Percentiles rank a stretch among this genome's conserved stretches.
Evolutionary conservation across 2,888 invertebrate species (phyloP).

Genomic region (Mythimna loreyi): DNA sequence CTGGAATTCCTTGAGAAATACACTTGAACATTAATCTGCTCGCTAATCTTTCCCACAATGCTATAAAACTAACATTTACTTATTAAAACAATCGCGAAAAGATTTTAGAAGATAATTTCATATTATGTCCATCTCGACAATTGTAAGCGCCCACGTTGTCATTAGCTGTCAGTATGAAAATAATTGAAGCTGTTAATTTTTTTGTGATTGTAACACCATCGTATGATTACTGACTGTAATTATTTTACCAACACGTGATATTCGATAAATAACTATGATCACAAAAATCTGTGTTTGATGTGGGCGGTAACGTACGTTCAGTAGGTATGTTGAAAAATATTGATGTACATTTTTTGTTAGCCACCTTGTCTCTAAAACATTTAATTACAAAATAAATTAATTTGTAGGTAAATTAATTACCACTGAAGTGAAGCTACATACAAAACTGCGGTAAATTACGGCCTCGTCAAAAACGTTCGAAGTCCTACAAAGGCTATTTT

Average conservation of each 20-base stretch:
- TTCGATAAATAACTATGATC: background rate
- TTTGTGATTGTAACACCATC: conserved; percentile 12
- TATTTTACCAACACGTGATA: background rate
- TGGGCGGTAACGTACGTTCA: background rate
- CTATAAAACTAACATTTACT: conserved; percentile 30
- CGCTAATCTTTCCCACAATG: conserved; percentile 53
- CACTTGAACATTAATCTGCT: conserved; percentile 45
- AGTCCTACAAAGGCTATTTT: background rate
- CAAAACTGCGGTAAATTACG: conserved; percentile 17
- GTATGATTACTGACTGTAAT: background rate
- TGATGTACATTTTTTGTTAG: background rate
- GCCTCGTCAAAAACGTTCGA: background rate
- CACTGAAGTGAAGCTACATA: conserved; percentile 1
- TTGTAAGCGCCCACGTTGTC: conserved; percentile 15
- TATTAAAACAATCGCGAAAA: conserved; percentile 24
- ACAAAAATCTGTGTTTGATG: conserved; percentile 1
- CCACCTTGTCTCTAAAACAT: background rate
- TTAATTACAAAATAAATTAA: background rate
- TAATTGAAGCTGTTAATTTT: background rate
- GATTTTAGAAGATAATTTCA: conserved; percentile 14
- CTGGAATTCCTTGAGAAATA: conserved; percentile 61
- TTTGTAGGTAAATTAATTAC: conserved; percentile 9
- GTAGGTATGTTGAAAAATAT: background rate
- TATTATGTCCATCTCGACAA: background rate
- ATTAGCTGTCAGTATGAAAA: conserved; percentile 7